Evolutionary conservation across 2,797 vertebrate species (phyloP).

Genomic region (Nyctibius grandis): DNA sequence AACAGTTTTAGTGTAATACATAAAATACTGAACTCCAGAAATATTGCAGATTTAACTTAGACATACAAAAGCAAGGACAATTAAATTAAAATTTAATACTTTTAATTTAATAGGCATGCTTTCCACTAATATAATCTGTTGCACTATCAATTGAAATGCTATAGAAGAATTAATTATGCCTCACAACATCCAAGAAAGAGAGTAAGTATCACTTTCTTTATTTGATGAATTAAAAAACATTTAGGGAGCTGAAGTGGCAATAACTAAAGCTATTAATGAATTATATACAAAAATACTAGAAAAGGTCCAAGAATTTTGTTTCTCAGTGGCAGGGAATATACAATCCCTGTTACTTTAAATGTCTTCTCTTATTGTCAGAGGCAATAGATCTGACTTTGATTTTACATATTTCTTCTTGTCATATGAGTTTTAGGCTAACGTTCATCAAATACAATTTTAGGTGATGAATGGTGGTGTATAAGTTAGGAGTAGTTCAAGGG

Average conservation of each 20-base stretch:
- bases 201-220: background rate
- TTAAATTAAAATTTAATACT: background rate
- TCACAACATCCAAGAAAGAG: background rate
- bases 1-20: background rate
- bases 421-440: background rate
- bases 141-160: background rate
- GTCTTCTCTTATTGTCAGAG: background rate
- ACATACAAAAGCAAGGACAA: background rate
- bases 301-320: background rate
- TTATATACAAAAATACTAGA: background rate
- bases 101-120: background rate
- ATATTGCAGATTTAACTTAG: background rate
- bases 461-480: background rate
- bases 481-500: background rate
- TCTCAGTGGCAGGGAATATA: background rate
- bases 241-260: background rate
- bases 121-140: background rate
- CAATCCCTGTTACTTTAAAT: background rate
- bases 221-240: background rate
- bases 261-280: background rate
- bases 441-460: background rate
- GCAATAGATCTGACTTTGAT: background rate
- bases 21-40: background rate
- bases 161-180: background rate
- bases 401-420: background rate